phyloP scores from a whole-genome alignment of 1,140 invertebrate genomes.

The Atta cephalotes region DNA sequence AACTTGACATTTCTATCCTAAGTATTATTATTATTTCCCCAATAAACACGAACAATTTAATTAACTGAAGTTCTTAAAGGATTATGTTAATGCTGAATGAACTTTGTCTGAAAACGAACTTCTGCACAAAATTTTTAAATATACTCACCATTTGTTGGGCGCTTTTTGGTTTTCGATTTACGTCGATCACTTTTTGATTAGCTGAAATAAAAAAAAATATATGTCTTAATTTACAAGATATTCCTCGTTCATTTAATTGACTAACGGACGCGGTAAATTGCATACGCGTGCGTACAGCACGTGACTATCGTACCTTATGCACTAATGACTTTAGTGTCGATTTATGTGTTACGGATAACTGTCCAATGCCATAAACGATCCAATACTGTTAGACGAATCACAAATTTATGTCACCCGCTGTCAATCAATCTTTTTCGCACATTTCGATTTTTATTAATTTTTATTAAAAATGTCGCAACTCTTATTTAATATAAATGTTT shows the following conservation, averaged over 20 bases:
- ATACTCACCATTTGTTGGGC: constrained; percentile 96
- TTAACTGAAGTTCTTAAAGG: not conserved
- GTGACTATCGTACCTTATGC: constrained; percentile 67
- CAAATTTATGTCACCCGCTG: constrained; percentile 3
- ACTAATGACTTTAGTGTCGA: constrained; percentile 69
- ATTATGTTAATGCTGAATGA: not conserved
- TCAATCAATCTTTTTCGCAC: not conserved
- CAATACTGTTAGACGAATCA: constrained; percentile 68
- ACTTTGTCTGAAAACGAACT: not conserved
- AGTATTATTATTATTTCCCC: not conserved
- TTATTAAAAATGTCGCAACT: not conserved
- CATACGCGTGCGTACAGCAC: constrained; percentile 65
- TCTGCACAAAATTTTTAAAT: not conserved
- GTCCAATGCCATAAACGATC: constrained; percentile 76
- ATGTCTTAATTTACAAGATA: constrained; percentile 50
- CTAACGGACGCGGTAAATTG: constrained; percentile 55
- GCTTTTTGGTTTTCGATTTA: constrained; percentile 95
- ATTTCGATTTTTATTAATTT: not conserved
- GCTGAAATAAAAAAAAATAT: constrained; percentile 87
- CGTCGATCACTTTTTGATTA: constrained; percentile 94
- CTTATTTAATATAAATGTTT: constrained; percentile 24
- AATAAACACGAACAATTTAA: not conserved
- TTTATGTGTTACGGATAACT: constrained; percentile 76
- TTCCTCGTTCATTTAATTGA: constrained; percentile 26
- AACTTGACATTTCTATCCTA: not conserved